phyloP scores from a whole-genome alignment of 2,888 invertebrate genomes.

The Molorchus minor region DNA sequence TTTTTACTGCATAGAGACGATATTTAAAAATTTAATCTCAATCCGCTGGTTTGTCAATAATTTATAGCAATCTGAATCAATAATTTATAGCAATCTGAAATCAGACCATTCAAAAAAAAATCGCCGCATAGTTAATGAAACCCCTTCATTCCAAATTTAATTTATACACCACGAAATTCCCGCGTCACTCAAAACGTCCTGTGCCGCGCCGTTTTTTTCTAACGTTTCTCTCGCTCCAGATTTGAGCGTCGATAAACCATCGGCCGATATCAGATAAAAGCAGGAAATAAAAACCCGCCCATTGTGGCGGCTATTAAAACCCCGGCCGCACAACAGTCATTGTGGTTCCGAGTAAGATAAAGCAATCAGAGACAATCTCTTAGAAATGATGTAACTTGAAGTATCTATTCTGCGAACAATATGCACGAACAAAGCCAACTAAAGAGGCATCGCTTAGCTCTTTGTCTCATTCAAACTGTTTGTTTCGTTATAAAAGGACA shows the following conservation, averaged over 20 bases:
- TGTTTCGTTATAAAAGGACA: constrained; percentile 61
- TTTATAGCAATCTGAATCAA: too few species aligned
- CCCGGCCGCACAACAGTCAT: constrained; percentile 43
- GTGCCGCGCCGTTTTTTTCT: constrained; percentile 4
- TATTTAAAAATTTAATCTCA: too few species aligned
- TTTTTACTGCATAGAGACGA: too few species aligned
- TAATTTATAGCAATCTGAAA: too few species aligned
- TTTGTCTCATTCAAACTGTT: constrained; percentile 60
- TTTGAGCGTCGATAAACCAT: constrained; percentile 21
- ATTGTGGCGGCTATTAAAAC: constrained; percentile 31
- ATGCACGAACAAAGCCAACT: constrained; percentile 59
- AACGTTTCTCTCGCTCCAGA: constrained; percentile 22
- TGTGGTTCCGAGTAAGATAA: constrained; percentile 57
- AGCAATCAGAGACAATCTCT: constrained; percentile 62
- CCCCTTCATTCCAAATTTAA: background rate
- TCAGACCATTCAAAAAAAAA: background rate
- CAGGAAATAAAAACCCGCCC: constrained; percentile 26
- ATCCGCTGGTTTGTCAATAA: too few species aligned
- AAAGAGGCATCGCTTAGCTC: constrained; percentile 62
- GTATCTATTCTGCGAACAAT: constrained; percentile 62
- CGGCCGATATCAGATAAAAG: constrained; percentile 24
- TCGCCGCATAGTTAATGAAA: background rate
- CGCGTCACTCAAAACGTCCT: background rate
- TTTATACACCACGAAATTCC: constrained; percentile 1
- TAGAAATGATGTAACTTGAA: constrained; percentile 64